Base-by-base conservation (phyloP, 1,140 invertebrate species). In the Bombus confusus region DNA sequence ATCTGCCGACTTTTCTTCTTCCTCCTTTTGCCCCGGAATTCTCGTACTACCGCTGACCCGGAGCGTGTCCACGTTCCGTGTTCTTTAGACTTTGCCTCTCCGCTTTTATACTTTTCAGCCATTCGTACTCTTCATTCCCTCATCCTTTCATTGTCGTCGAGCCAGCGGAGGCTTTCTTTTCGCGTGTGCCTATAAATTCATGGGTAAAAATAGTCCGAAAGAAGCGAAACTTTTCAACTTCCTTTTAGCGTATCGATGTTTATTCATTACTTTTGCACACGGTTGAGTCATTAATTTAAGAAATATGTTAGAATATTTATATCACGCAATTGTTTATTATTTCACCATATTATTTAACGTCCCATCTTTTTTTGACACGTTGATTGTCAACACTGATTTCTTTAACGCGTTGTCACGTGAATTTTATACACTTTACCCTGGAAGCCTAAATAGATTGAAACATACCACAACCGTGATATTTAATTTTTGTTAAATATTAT, bases 1-100 rank as follows among this genome's bases (percentile, higher is more conserved):
- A 85, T 85, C 62, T 68, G 64, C 59, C 37, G 62, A 62, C 22
- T 59, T 85, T 81, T 47, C 69, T 84, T 74, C n/a, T 66, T 57
- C 62, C 57, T 69, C 66, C 72, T 75, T 86, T 79, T 62, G 69
- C 62, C 37, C 12, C 39, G 9, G 37, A 74, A 88, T 80, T 87
- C 74, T 81, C 72, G 22, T 76, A 37, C 41, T 87, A 88, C 72
- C 80, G 66, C 31, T 66, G 73, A 69, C 83, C 72, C 83, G 69
- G 59, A 80, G 52, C 52, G 37, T 31, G 52, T 52, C 59, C 22
- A 15, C 64, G 76, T 52, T 28, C 43, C 28, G 4, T 28, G 68
- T 39, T 39, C 68, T 43, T 43, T 43, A 72, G 12, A 43, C 69
- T 41, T 39, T 39, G 12, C n/a, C 39, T 72, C 69, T n/a, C 68